These are phyloP conservation scores for Cathartes aura DNA, from an alignment of 2,113 vertebrate species.

Conservation along the genomic window DNA sequence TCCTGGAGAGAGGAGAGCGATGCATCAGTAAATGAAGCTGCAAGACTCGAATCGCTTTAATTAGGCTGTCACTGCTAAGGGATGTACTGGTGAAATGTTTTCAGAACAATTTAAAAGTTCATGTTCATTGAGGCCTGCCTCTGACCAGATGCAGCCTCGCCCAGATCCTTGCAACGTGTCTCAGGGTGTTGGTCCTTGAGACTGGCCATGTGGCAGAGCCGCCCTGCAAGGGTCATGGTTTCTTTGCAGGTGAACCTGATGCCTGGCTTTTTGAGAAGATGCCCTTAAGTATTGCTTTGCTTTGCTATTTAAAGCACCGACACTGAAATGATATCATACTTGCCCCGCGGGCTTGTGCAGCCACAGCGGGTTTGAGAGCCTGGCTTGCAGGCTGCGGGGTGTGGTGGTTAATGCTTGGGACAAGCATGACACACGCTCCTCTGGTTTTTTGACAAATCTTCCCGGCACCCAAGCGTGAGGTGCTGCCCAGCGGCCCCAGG, in stretches of 20 bases:
- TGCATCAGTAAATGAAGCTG: not conserved
- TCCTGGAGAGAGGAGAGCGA: not conserved
- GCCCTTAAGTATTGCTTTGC: not conserved
- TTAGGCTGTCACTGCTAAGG: not conserved
- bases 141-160: fast-evolving
- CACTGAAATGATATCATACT: not conserved
- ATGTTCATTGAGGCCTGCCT: not conserved
- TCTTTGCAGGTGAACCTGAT: not conserved
- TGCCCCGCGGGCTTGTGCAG: fast-evolving
- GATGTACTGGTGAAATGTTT: not conserved
- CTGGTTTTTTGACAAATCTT: not conserved
- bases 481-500: fast-evolving
- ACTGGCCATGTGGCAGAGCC: not conserved
- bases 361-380: fast-evolving
- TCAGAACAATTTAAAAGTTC: not conserved
- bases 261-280: not conserved
- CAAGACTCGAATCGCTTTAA: not conserved
- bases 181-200: not conserved
- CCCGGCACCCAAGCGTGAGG: not conserved
- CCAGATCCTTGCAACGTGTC: fast-evolving
- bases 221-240: not conserved
- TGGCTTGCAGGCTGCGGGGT: not conserved
- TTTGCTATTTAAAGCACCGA: not conserved
- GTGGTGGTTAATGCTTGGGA: fast-evolving
- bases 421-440: fast-evolving